Evolutionary conservation across 2,113 vertebrate species (phyloP).

Genomic region (Corythaeola cristata): DNA sequence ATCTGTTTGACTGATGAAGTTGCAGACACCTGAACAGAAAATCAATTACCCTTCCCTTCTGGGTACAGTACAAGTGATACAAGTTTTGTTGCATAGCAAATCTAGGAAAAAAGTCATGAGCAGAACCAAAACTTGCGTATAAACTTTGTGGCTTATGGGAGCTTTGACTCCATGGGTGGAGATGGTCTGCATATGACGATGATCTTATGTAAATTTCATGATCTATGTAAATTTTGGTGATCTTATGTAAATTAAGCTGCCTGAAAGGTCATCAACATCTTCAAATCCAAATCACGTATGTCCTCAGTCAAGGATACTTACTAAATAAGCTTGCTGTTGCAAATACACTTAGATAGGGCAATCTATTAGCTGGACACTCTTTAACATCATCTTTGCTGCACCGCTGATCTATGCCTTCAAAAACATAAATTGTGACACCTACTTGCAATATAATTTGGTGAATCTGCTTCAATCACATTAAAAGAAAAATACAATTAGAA

Average conservation of each 20-base stretch:
- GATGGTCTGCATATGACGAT: background rate
- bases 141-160: background rate
- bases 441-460: background rate
- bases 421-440: background rate
- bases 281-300: background rate
- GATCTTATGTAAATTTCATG: background rate
- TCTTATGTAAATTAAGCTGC: background rate
- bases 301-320: background rate
- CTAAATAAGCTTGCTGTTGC: background rate
- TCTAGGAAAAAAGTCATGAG: background rate
- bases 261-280: background rate
- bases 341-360: background rate
- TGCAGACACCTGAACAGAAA: background rate
- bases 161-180: background rate
- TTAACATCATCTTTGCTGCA: background rate
- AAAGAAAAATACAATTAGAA: background rate
- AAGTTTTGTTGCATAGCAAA: background rate
- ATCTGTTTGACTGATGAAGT: constrained; percentile 8
- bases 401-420: background rate
- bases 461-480: background rate
- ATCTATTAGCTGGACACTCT: background rate
- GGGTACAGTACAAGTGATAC: background rate
- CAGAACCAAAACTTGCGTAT: background rate
- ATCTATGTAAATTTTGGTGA: constrained; percentile 6
- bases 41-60: background rate